Evolutionary conservation across 1,140 invertebrate species (phyloP).

Genomic region (Bombus pascuorum): DNA sequence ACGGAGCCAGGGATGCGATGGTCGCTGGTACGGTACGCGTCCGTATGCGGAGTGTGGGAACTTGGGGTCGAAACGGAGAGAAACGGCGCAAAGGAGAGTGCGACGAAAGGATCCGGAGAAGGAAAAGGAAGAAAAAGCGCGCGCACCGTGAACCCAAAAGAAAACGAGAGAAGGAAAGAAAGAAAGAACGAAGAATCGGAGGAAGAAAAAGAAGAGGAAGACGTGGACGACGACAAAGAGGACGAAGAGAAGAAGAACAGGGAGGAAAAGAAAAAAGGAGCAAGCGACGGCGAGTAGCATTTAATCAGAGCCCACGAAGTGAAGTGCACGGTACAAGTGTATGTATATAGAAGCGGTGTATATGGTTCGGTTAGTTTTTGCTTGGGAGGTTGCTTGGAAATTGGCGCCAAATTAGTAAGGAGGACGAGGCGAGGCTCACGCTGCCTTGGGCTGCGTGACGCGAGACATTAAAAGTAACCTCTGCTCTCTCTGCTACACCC

Average conservation of each 20-base stretch:
- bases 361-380: slow-evolving; percentile 82
- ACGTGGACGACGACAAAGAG: slow-evolving; percentile 38
- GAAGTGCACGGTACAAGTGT: slow-evolving; percentile 60
- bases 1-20: slow-evolving; percentile 9
- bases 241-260: not conserved
- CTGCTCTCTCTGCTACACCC: slow-evolving; percentile 77
- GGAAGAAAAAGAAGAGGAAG: slow-evolving; percentile 28
- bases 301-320: slow-evolving; percentile 79
- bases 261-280: slow-evolving; percentile 42
- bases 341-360: slow-evolving; percentile 75
- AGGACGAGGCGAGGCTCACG: slow-evolving; percentile 79
- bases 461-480: slow-evolving; percentile 83
- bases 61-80: slow-evolving; percentile 49
- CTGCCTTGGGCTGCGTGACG: slow-evolving; percentile 81
- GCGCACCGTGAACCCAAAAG: slow-evolving; percentile 18
- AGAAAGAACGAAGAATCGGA: slow-evolving; percentile 23
- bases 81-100: slow-evolving; percentile 30
- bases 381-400: slow-evolving; percentile 82
- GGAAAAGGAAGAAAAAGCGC: slow-evolving; percentile 59
- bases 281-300: slow-evolving; percentile 78
- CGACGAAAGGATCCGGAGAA: slow-evolving; percentile 24
- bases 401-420: slow-evolving; percentile 84
- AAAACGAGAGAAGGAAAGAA: slow-evolving; percentile 40
- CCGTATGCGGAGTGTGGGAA: slow-evolving; percentile 64
- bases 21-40: slow-evolving; percentile 49